Percentiles rank a stretch among this genome's conserved stretches.
Conservation (phyloP, 2,797 vertebrate genomes). For the Parauchenoglanis ngamensis region DNA sequence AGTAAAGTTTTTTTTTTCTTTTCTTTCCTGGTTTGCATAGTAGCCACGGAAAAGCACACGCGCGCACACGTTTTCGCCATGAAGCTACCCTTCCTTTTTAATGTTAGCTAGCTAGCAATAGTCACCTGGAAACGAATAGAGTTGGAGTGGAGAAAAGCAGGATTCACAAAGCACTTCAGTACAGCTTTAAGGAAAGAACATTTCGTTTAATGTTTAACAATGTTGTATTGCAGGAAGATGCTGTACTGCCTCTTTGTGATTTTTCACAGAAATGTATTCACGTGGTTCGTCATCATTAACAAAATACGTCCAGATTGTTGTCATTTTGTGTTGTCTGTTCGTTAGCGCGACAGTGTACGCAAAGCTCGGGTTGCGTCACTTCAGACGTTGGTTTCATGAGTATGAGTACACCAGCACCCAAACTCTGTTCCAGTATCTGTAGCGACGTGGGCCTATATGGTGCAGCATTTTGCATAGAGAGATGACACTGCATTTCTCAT, state of each 20-base stretch:
- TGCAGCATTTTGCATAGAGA: background rate
- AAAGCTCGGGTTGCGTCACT: background rate
- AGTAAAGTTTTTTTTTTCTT: background rate
- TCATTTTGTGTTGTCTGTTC: background rate
- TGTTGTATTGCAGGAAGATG: too few species aligned
- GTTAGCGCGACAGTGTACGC: background rate
- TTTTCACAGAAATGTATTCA: background rate
- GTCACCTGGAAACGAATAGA: background rate
- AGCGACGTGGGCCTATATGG: background rate
- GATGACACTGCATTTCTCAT: background rate
- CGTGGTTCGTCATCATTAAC: background rate
- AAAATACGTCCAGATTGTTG: background rate
- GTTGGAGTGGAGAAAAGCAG: background rate
- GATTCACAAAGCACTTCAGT: background rate
- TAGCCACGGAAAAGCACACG: background rate
- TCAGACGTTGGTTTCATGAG: background rate
- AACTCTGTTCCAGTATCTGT: background rate
- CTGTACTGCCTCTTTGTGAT: background rate
- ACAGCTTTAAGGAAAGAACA: background rate
- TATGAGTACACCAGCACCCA: background rate
- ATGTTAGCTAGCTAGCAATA: background rate
- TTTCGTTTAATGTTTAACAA: background rate
- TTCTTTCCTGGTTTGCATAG: background rate
- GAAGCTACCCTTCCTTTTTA: background rate
- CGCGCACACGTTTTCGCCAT: background rate